phyloP scores from a whole-genome alignment of 1,140 invertebrate genomes.

The Dendroctonus valens region DNA sequence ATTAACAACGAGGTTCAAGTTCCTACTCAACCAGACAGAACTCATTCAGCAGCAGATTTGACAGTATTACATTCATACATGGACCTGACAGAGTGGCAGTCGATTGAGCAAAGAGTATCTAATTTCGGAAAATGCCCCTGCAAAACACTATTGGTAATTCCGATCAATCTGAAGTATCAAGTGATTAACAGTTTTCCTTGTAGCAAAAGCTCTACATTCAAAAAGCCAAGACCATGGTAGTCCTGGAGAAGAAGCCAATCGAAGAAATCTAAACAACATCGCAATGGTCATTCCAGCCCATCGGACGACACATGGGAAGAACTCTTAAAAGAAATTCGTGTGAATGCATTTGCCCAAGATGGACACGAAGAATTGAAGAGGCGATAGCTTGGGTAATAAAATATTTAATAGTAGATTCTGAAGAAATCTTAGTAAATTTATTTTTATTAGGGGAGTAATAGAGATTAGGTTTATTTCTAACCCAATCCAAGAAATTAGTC shows the following conservation, averaged over 20 bases:
- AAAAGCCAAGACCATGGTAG: constrained; percentile 39
- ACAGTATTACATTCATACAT: constrained; percentile 46
- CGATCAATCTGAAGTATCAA: background rate
- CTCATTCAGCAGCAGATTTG: constrained; percentile 40
- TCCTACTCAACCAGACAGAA: constrained; percentile 29
- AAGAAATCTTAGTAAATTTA: no score
- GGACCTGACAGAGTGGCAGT: constrained; percentile 43
- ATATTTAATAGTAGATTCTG: no score
- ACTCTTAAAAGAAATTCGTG: constrained; percentile 41
- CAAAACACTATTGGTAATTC: constrained; percentile 24
- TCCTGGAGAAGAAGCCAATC: constrained; percentile 39
- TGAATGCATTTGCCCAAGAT: constrained; percentile 38
- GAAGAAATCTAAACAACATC: constrained; percentile 36
- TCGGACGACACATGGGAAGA: constrained; percentile 39
- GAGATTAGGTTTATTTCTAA: no score
- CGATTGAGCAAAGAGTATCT: constrained; percentile 46
- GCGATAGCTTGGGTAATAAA: no score
- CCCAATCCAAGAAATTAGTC: no score
- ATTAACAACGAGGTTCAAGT: constrained; percentile 32
- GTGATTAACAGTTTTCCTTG: constrained; percentile 31
- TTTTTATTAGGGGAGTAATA: no score
- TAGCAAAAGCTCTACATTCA: constrained; percentile 46
- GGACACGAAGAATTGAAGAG: no score
- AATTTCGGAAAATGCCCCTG: constrained; percentile 48
- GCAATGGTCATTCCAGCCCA: constrained; percentile 34